Evolutionary conservation across 2,797 vertebrate species (phyloP), one percentile per base, ranked within the genome.

Genomic region (Galaxias olidus): DNA sequence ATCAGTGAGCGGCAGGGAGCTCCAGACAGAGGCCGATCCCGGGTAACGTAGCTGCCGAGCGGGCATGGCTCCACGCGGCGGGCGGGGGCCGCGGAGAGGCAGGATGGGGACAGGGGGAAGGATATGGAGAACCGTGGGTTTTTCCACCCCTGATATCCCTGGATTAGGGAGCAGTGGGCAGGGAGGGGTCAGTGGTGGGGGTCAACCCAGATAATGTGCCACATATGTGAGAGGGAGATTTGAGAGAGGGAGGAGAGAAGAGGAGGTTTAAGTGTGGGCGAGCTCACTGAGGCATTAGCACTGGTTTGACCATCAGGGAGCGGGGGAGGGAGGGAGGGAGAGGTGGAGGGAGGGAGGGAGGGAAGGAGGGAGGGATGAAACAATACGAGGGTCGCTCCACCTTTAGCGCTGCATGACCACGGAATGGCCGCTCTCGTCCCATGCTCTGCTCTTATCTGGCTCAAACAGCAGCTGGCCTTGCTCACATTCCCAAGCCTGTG

Each of bases 11-110:
- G 45, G 30, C 13, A 42, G 14, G 40, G 12, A 8, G 42, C 10
- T 30, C 30, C 17, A 20, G 30, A 46, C 45, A 20, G 44, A 10
- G 58, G 47, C 58, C n/a, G 44, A n/a, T 44, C 8, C 40, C 20
- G 44, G 44, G 18, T 59, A 46, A 59, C 79, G 74, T 76, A 78
- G 69, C 73, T 41, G 46, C 66, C 42, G 71, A 71, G 65, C 12
- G 75, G 83, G 72, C 84, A 59, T 12, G 0, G 57, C 51, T 64
- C 77, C 86, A 84, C 70, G 66, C 71, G 63, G 72, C n/a, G n/a
- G n/a, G n/a, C n/a, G n/a, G n/a, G n/a, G n/a, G n/a, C n/a, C n/a
- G n/a, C n/a, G n/a, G n/a, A n/a, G n/a, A n/a, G n/a, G n/a, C n/a
- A n/a, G n/a, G n/a, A n/a, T n/a, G n/a, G n/a, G n/a, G n/a, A n/a